A percentile compares a stretch with the other conserved stretches of the same genome.
Conservation (phyloP, 2,113 vertebrate species). For the Kryptolebias marmoratus region DNA sequence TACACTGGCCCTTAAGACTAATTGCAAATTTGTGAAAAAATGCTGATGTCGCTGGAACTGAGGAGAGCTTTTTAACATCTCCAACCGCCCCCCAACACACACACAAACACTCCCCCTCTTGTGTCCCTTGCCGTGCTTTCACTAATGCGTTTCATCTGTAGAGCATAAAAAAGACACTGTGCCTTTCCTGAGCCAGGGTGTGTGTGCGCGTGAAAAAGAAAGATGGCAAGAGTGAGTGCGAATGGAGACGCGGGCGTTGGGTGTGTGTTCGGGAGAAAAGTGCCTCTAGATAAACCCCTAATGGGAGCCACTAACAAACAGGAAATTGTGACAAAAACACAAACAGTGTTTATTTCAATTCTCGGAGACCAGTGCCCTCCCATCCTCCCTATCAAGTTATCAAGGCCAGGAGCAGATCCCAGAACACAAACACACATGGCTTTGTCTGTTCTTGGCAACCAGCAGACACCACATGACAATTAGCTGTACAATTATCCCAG, state of each 20-base stretch:
- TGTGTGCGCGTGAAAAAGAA: neutral
- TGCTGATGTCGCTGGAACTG: slow-evolving; percentile 97
- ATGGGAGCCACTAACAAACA: slow-evolving; percentile 65
- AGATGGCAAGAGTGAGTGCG: slow-evolving; percentile 7
- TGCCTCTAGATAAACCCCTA: slow-evolving; percentile 56
- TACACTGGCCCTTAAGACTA: slow-evolving; percentile 99
- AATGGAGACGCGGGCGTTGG: slow-evolving; percentile 15
- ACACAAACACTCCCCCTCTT: slow-evolving; percentile 39
- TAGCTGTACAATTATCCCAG: slow-evolving; percentile 67
- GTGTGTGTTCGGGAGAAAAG: slow-evolving; percentile 37
- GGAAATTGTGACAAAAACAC: slow-evolving; percentile 72
- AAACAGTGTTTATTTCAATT: slow-evolving; percentile 71
- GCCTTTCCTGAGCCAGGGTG: slow-evolving; percentile 75
- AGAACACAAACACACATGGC: slow-evolving; percentile 62
- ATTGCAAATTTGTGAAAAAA: slow-evolving; percentile 99
- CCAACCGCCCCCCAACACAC: slow-evolving; percentile 61
- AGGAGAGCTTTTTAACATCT: slow-evolving; percentile 61
- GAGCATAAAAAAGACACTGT: slow-evolving; percentile 91
- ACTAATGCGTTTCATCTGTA: slow-evolving; percentile 98
- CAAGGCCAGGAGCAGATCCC: slow-evolving; percentile 64
- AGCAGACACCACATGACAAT: slow-evolving; percentile 68
- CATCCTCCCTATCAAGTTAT: slow-evolving; percentile 59
- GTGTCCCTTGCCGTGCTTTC: slow-evolving; percentile 96
- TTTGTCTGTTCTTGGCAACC: slow-evolving; percentile 64
- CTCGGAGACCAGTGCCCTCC: slow-evolving; percentile 52